Base-by-base conservation (phyloP, 2,113 vertebrate genomes). In the Clarias batrachus region DNA sequence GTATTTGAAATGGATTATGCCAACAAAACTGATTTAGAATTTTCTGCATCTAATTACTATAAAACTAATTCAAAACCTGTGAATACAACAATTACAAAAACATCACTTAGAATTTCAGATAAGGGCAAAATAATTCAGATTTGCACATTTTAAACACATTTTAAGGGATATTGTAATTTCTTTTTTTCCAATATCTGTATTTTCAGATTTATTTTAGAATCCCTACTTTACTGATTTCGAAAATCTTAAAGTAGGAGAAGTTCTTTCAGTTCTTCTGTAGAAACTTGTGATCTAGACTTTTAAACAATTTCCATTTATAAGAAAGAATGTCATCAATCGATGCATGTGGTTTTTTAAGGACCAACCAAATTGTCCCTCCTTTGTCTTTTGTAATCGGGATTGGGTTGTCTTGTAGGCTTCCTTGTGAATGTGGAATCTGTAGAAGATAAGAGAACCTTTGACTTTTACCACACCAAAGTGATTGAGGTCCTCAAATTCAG, bases 391-490 rank as follows among this genome's bases (percentile, higher is more conserved):
- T 59, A 52, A 60, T 30, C 76, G 21, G 60, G 56, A 16, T 30
- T 52, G 54, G 17, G 87, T 80, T 90, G 78, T 80, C 6, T 92
- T 93, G 62, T 85, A 95, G 94, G 92, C 33, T 94, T 92, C 85
- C 85, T 95, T 33, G 0, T 89, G 9, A 84, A 16, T 65, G 70
- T 94, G 85, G 2, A 30, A 3, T 81, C 76, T 70, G 70, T 84
- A 21, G 90, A 92, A 12, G 30, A 87, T 83, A 92, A 89, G 81
- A 93, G 92, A 78, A 93, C 92, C 88, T 95, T 95, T 91, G 88
- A 91, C 52, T 78, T 94, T 23, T 95, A 95, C 85, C 81, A 62
- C 19, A 81, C 86, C 3, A 89, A 3, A 0, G 85, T 95, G 60
- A 87, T 0, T 0, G 85, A 91, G 0, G 85, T 94, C 8, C 92